Percentiles rank a stretch among this genome's conserved stretches.
Conservation (phyloP, 2,888 invertebrate genomes). For the Agriopis marginaria region DNA sequence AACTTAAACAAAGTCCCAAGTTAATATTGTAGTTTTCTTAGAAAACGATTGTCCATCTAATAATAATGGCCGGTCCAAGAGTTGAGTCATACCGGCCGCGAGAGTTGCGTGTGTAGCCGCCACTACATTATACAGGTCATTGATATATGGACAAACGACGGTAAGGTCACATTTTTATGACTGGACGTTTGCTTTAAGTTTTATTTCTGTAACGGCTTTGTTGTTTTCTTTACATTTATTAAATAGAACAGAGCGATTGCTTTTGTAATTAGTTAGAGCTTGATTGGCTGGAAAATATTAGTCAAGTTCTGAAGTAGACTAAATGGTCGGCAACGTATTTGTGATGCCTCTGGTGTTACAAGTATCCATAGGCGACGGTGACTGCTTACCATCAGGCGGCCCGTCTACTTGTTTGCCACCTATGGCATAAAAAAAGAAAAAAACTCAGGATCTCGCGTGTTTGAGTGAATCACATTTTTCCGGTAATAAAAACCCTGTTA, state of each 20-base stretch:
- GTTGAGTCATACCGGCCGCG: slow-evolving; percentile 49
- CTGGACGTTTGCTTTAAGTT: slow-evolving; percentile 28
- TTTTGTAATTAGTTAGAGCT: slow-evolving; percentile 1
- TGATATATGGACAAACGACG: slow-evolving; percentile 43
- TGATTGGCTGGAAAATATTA: not conserved
- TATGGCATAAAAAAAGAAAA: no score
- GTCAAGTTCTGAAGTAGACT: not conserved
- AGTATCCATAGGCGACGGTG: no score
- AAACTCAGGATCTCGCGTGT: not conserved
- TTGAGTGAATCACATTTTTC: not conserved
- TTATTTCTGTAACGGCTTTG: slow-evolving; percentile 16
- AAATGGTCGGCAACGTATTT: no score
- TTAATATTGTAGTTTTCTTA: slow-evolving; percentile 13
- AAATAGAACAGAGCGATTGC: slow-evolving; percentile 1
- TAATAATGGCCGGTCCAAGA: slow-evolving; percentile 41
- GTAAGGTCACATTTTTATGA: slow-evolving; percentile 42
- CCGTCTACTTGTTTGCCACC: no score
- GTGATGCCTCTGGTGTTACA: no score
- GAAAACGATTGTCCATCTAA: slow-evolving; percentile 32
- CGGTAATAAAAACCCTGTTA: not conserved
- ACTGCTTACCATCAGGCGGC: no score
- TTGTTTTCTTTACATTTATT: slow-evolving; percentile 12
- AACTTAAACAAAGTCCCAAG: not conserved
- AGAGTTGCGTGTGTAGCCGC: slow-evolving; percentile 49
- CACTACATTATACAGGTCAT: slow-evolving; percentile 41